phyloP scores from a whole-genome alignment of 1,140 invertebrate species.

The Lethrus apterus region DNA sequence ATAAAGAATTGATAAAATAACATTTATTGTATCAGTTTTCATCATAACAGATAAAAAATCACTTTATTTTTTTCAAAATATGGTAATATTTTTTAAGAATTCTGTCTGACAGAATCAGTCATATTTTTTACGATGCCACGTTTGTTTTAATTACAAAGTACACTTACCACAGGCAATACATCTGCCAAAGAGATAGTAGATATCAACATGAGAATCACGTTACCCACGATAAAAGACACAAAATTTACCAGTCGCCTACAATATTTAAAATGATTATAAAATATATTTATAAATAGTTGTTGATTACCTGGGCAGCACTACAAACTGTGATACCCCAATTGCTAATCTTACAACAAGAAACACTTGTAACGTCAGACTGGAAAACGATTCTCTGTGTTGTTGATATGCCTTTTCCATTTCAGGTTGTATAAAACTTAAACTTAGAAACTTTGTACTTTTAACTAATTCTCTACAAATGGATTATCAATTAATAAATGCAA shows the following conservation, averaged over 20 bases:
- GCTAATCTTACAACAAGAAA: conserved; percentile 55
- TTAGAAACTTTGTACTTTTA: conserved; percentile 58
- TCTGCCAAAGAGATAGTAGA: conserved; percentile 47
- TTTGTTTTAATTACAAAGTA: conserved; percentile 3
- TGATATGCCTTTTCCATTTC: conserved; percentile 59
- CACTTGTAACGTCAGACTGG: conserved; percentile 54
- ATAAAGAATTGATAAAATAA: too few species aligned
- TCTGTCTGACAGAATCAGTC: too few species aligned
- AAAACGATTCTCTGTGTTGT: conserved; percentile 56
- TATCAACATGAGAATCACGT: conserved; percentile 44
- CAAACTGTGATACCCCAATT: conserved; percentile 47
- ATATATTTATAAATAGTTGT: background rate
- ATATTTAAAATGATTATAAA: conserved; percentile 4
- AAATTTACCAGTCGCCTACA: conserved; percentile 36
- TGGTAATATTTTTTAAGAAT: too few species aligned
- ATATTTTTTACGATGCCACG: too few species aligned
- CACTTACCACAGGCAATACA: conserved; percentile 44
- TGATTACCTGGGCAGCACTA: conserved; percentile 49
- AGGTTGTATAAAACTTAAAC: conserved; percentile 57
- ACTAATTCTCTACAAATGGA: conserved; percentile 52
- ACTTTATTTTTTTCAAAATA: too few species aligned
- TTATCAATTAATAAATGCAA: background rate
- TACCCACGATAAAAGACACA: conserved; percentile 42
- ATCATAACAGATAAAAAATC: too few species aligned
- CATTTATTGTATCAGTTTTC: too few species aligned